Evolutionary conservation across 2,797 vertebrate species (phyloP).

Genomic region (Mormyrus proboscirostris): DNA sequence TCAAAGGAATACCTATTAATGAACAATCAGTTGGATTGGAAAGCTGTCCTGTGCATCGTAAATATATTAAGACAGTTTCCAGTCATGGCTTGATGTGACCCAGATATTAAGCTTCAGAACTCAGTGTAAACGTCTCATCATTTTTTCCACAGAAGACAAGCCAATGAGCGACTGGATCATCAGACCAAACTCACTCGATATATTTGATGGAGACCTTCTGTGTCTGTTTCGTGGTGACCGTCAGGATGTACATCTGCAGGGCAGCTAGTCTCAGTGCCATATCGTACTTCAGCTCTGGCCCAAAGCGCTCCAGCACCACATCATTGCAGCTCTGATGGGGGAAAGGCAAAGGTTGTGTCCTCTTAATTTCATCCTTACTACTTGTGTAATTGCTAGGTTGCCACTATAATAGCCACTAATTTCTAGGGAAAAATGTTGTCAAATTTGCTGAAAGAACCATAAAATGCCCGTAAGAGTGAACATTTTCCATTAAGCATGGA

Average conservation of each 20-base stretch:
- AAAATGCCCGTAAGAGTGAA: not conserved
- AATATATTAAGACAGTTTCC: not conserved
- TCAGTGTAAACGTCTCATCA: not conserved
- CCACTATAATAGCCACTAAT: not conserved
- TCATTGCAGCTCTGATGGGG: constrained; percentile 89
- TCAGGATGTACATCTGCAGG: constrained; percentile 96
- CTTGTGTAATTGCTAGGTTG: not conserved
- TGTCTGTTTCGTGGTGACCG: constrained; percentile 90
- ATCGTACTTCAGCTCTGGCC: constrained; percentile 95
- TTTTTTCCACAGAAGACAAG: not conserved
- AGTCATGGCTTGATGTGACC: not conserved
- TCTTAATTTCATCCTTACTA: not conserved
- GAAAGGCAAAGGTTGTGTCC: constrained; percentile 36
- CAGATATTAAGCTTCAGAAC: not conserved
- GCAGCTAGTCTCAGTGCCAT: constrained; percentile 87
- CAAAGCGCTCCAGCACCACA: constrained; percentile 91
- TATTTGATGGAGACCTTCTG: constrained; percentile 98
- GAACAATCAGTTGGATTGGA: not conserved
- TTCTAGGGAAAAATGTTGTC: not conserved
- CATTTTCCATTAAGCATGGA: not conserved
- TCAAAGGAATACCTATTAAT: not conserved
- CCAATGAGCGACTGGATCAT: not conserved
- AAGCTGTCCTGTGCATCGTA: not conserved
- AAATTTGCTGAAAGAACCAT: not conserved
- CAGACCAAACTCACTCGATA: constrained; percentile 81